Evolutionary conservation across 2,113 vertebrate genomes (phyloP), one percentile per base, ranked within the genome.

Genomic region (Ornithorhynchus anatinus): DNA sequence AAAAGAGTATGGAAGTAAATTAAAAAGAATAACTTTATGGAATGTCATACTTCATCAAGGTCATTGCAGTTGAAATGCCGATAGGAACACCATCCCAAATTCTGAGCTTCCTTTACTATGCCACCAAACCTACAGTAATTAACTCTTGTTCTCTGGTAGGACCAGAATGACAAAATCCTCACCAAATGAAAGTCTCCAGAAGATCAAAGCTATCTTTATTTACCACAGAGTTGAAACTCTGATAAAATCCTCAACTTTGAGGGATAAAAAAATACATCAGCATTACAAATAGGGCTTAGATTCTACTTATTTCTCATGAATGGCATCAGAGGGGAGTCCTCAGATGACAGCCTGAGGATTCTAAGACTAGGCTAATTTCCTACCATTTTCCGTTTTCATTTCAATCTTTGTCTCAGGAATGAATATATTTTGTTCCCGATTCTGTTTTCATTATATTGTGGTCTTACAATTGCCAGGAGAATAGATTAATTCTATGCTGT

Each of bases 41-140:
- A 62, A 76, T 83, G 82, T 86, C 59, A 83, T 50, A 76, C 59
- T 86, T 80, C 45, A 50, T 16, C 9, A 69, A 19, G 14, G 39
- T 63, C 75, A 43, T n/a, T n/a, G n/a, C n/a, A n/a, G n/a, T n/a
- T n/a, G n/a, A n/a, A n/a, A n/a, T n/a, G n/a, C n/a, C n/a, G n/a
- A n/a, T n/a, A n/a, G n/a, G n/a, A n/a, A n/a, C n/a, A n/a, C n/a
- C n/a, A n/a, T n/a, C n/a, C n/a, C n/a, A n/a, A n/a, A n/a, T n/a
- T n/a, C n/a, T n/a, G n/a, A n/a, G n/a, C n/a, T n/a, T n/a, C n/a
- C n/a, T n/a, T n/a, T n/a, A n/a, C n/a, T n/a, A n/a, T n/a, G n/a
- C n/a, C n/a, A n/a, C n/a, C n/a, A n/a, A n/a, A n/a, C n/a, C n/a
- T n/a, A n/a, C n/a, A n/a, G n/a, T n/a, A n/a, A n/a, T n/a, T n/a